Evolutionary conservation across 1,140 invertebrate genomes (phyloP).

Genomic region (Saccostrea glomerata): DNA sequence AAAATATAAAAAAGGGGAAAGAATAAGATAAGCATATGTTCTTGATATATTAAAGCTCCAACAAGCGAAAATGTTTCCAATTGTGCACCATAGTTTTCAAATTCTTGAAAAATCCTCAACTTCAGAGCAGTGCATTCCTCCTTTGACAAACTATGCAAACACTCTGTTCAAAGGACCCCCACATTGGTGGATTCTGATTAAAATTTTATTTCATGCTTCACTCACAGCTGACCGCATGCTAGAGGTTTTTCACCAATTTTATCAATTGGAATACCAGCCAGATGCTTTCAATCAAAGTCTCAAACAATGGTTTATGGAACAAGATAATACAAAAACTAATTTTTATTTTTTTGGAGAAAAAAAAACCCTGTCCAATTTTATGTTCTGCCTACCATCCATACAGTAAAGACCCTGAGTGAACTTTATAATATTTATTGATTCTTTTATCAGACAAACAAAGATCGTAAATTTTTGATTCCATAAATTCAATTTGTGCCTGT

Average conservation of each 20-base stretch:
- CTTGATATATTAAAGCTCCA: background rate
- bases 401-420: conserved; percentile 21
- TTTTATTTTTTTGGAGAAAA: conserved; percentile 12
- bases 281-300: conserved; percentile 19
- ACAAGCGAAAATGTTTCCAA: background rate
- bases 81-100: background rate
- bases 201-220: background rate
- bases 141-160: conserved; percentile 4
- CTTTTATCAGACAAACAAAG: conserved; percentile 34
- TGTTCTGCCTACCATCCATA: conserved; percentile 17
- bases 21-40: background rate
- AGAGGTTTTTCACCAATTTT: conserved; percentile 17
- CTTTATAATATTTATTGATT: conserved; percentile 39
- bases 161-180: background rate
- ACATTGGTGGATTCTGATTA: background rate
- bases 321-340: conserved; percentile 13
- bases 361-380: conserved; percentile 16
- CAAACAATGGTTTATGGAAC: conserved; percentile 9
- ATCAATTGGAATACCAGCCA: conserved; percentile 17
- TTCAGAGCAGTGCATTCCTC: background rate
- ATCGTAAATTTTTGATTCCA: conserved; percentile 38
- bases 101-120: background rate
- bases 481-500: conserved; percentile 38
- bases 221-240: background rate
- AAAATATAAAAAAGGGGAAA: background rate